Base-by-base conservation (phyloP, 2,888 invertebrate species). In the Calameuta filiformis region DNA sequence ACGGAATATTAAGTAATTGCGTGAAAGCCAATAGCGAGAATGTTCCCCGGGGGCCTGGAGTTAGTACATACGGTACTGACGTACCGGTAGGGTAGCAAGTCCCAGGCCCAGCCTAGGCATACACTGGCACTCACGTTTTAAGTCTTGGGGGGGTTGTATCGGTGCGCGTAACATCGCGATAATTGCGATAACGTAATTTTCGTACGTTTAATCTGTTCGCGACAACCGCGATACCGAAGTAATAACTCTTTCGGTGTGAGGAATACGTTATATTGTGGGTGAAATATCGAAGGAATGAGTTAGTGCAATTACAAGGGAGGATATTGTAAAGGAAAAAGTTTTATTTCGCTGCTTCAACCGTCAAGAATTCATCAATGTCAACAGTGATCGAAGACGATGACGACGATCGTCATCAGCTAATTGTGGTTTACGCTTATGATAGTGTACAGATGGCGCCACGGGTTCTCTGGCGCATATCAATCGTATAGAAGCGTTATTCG, bases 121-220 rank as follows among this genome's bases (percentile, higher is more conserved):
- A 40, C 77, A 79, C 81, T 81, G 83, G 87, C 87, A 87, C 85
- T 89, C 87, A 81, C 82, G 86, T 89, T 84, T 83, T 77, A 83
- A 83, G 82, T 83, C 81, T 86, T 80, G 77, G 85, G 86, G 85
- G 85, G 88, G 87, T 86, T 85, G 84, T 81, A 80, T 81, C 80
- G 81, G 12, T 12, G 71, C 69, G 40, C 56, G 23, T 40, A 56
- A 56, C 9, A 23, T 56, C 23, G 56, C 23, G 56, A 56, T 23
- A 56, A 56, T 56, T 56, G 2, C 56, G 56, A 23, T 56, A 56
- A 23, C 56, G 23, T 56, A 56, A 23, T 9, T 23, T 9, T 23
- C 9, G 23, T 6, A 56, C 56, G 56, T 23, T 56, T 56, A 56
- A 56, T 56, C 56, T 56, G 56, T 23, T 56, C 56, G 56, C 23